Evolutionary conservation across 2,888 invertebrate genomes (phyloP).

Genomic region (Eumerus sabulonum): DNA sequence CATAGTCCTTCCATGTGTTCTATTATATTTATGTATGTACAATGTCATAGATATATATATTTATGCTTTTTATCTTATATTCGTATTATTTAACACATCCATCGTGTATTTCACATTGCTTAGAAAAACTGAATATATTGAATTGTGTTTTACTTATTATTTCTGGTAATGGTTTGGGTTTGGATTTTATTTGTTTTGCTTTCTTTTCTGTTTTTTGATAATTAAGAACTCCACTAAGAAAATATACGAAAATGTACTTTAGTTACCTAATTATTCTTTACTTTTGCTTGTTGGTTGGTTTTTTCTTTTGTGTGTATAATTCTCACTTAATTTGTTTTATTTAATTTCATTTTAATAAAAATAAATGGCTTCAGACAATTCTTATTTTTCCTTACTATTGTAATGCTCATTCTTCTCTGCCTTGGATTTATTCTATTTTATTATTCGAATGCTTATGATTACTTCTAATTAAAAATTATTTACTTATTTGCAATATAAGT

Average conservation of each 20-base stretch:
- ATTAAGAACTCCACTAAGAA: constrained; percentile 32
- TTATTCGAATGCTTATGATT: constrained; percentile 15
- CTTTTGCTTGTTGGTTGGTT: too few species aligned
- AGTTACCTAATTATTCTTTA: neutral
- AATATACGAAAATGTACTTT: constrained; percentile 30
- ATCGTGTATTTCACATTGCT: constrained; percentile 1
- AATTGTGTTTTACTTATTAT: neutral
- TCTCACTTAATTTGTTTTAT: too few species aligned
- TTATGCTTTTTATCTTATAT: constrained; percentile 6
- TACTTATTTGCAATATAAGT: constrained; percentile 17
- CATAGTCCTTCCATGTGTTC: neutral
- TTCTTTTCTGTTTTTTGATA: too few species aligned
- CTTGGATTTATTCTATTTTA: neutral
- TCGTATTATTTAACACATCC: constrained; percentile 2
- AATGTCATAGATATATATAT: constrained; percentile 22
- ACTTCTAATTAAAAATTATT: constrained; percentile 21
- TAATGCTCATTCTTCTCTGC: neutral
- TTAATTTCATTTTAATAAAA: neutral
- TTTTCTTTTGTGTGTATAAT: too few species aligned
- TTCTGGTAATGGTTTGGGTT: neutral
- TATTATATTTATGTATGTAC: constrained; percentile 30
- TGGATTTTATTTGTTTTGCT: too few species aligned
- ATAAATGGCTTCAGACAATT: constrained; percentile 19
- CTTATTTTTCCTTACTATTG: neutral
- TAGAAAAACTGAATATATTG: constrained; percentile 9